phyloP scores from a whole-genome alignment of 2,888 invertebrate species.

The Meteorus colon region DNA sequence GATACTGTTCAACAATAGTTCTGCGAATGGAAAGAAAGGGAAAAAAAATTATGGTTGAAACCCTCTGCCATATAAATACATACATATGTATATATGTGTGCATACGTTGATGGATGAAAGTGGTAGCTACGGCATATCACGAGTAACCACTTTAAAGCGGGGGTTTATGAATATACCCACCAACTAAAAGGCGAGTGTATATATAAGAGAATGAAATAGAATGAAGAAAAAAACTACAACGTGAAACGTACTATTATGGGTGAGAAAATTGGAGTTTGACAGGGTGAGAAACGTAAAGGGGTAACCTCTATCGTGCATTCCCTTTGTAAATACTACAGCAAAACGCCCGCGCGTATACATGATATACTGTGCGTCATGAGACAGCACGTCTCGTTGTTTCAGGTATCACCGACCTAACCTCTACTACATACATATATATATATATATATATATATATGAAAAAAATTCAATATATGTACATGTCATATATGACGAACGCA shows the following conservation, averaged over 20 bases:
- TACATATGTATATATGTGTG: background rate
- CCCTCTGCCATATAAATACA: background rate
- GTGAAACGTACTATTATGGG: conserved; percentile 21
- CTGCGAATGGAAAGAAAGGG: background rate
- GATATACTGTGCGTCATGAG: conserved; percentile 2
- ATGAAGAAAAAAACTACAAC: conserved; percentile 14
- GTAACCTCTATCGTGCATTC: conserved; percentile 47
- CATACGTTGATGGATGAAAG: background rate
- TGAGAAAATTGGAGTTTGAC: conserved; percentile 45
- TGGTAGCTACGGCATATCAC: background rate
- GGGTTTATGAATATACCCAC: conserved; percentile 2
- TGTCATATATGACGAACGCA: background rate
- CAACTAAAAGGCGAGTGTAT: conserved; percentile 3
- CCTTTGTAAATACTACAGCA: conserved; percentile 49
- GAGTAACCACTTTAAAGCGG: conserved; percentile 6
- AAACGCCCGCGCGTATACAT: conserved; percentile 13
- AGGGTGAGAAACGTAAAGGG: conserved; percentile 38
- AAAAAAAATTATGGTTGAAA: conserved; percentile 7
- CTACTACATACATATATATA: background rate
- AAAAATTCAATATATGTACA: conserved; percentile 8
- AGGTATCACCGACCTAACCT: background rate
- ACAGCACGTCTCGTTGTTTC: background rate
- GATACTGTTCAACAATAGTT: background rate
- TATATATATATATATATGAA: background rate
- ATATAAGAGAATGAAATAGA: background rate